A percentile compares a stretch with the other conserved stretches of the same genome.
phyloP scores from a whole-genome alignment of 2,113 vertebrate species.

The Parus major region DNA sequence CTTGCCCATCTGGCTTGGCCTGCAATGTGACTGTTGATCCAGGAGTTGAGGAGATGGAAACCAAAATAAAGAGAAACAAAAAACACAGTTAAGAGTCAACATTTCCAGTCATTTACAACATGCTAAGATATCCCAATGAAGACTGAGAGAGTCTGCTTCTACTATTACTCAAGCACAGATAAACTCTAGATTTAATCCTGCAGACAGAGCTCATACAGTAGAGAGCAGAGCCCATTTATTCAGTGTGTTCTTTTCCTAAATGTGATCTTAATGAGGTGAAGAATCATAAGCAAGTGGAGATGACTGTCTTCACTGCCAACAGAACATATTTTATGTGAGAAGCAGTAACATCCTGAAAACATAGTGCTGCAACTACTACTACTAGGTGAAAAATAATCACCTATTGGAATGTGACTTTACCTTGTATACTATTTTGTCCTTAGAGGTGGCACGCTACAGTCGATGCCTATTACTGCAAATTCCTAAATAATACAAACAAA shows the following conservation, averaged over 20 bases:
- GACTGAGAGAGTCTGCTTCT: neutral
- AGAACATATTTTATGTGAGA: slow-evolving; percentile 2
- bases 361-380: neutral
- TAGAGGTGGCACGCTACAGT: neutral
- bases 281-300: neutral
- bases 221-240: slow-evolving; percentile 16
- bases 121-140: neutral
- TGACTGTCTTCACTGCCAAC: slow-evolving; percentile 16
- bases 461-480: neutral
- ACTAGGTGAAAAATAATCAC: neutral
- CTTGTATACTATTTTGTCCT: neutral
- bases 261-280: slow-evolving; percentile 51
- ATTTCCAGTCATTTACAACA: neutral
- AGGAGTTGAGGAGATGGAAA: slow-evolving; percentile 24
- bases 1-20: slow-evolving; percentile 32
- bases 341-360: neutral
- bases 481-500: neutral
- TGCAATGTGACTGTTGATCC: slow-evolving; percentile 39
- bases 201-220: neutral
- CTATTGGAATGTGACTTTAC: neutral
- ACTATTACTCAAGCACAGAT: slow-evolving; percentile 22
- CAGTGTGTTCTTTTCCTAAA: slow-evolving; percentile 36
- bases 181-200: slow-evolving; percentile 11
- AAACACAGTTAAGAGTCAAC: slow-evolving; percentile 30
- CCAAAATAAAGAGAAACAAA: slow-evolving; percentile 44